Percentiles rank a stretch among this genome's conserved stretches.
Conservation (phyloP, 2,113 vertebrate species). For the Campylorhamphus procurvoides region DNA sequence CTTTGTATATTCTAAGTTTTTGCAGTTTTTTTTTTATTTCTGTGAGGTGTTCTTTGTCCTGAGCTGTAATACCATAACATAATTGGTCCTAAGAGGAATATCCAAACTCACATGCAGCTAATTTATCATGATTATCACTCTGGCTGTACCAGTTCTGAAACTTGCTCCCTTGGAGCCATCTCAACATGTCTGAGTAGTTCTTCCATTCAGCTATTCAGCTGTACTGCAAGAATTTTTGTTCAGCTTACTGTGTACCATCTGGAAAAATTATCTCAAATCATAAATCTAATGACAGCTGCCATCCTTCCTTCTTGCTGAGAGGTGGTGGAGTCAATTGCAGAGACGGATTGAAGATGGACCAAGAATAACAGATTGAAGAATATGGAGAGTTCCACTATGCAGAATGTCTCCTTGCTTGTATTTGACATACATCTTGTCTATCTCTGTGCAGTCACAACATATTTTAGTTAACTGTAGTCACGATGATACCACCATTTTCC, state of each 20-base stretch:
- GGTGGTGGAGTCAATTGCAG: background rate
- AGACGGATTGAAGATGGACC: background rate
- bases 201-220: background rate
- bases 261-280: conserved; percentile 11
- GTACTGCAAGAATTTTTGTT: conserved; percentile 4
- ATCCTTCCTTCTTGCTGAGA: background rate
- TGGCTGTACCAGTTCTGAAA: background rate
- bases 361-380: background rate
- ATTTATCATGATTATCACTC: background rate
- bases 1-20: background rate
- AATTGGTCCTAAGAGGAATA: background rate
- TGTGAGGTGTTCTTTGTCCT: background rate
- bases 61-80: background rate
- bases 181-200: background rate
- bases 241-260: background rate
- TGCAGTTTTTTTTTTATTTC: background rate
- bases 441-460: background rate
- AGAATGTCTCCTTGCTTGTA: background rate
- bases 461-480: background rate
- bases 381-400: background rate
- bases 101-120: background rate
- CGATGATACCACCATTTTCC: background rate
- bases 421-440: background rate
- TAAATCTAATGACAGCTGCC: conserved; percentile 15
- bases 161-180: background rate